phyloP scores from a whole-genome alignment of 2,888 invertebrate genomes.

The Acanthosoma haemorrhoidale region DNA sequence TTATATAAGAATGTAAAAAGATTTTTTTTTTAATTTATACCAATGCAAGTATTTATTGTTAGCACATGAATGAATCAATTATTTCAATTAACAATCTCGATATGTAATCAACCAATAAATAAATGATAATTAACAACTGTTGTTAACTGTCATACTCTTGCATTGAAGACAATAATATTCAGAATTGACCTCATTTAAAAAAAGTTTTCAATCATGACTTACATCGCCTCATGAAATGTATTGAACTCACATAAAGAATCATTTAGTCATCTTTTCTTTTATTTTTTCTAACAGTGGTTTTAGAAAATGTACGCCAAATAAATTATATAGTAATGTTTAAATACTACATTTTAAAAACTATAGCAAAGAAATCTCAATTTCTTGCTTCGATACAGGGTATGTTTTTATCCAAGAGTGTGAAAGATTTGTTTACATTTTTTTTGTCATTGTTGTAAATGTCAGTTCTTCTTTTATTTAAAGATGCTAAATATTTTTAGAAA shows the following conservation, averaged over 20 bases:
- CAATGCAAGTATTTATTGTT: constrained; percentile 22
- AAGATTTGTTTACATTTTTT: constrained; percentile 31
- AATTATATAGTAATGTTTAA: constrained; percentile 34
- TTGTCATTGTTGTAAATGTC: constrained; percentile 23
- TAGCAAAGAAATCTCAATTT: constrained; percentile 41
- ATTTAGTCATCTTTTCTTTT: not conserved
- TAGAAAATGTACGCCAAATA: constrained; percentile 23
- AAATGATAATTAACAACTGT: constrained; percentile 4
- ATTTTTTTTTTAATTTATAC: not conserved
- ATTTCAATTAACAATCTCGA: not conserved
- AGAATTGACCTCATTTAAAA: not conserved
- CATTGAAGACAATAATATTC: not conserved
- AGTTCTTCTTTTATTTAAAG: constrained; percentile 28
- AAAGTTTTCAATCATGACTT: not conserved
- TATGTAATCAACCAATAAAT: not conserved
- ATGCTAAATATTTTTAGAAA: constrained; percentile 28
- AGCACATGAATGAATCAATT: not conserved
- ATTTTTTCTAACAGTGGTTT: not conserved
- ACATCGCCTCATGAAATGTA: not conserved
- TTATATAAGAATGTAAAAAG: not conserved
- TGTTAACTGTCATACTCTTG: constrained; percentile 23
- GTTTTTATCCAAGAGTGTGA: constrained; percentile 41
- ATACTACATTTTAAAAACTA: constrained; percentile 37
- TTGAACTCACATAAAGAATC: not conserved
- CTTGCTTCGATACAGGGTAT: constrained; percentile 42